Evolutionary conservation across 2,888 invertebrate genomes (phyloP).

Genomic region (Amiota communis): DNA sequence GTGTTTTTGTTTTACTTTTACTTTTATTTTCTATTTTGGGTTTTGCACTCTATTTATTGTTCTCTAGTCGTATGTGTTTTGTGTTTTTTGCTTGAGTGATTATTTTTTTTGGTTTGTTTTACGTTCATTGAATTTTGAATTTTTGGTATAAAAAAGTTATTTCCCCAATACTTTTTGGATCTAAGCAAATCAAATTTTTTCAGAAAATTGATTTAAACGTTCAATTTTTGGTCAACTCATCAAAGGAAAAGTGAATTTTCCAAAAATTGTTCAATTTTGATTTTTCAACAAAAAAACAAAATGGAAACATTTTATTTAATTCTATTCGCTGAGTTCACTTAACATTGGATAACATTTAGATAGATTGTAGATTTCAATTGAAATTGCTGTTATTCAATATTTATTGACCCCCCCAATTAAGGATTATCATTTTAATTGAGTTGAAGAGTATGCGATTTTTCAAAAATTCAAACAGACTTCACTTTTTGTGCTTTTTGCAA

Average conservation of each 20-base stretch:
- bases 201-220: constrained; percentile 15
- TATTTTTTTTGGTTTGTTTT: not conserved
- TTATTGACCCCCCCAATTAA: too few relatives aligned
- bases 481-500: too few relatives aligned
- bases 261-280: too few relatives aligned
- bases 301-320: too few relatives aligned
- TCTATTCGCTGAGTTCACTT: too few relatives aligned
- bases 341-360: too few relatives aligned
- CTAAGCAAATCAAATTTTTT: constrained; percentile 16
- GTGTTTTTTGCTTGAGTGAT: not conserved
- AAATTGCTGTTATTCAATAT: too few relatives aligned
- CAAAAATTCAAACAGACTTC: too few relatives aligned
- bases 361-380: too few relatives aligned
- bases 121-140: constrained; percentile 17
- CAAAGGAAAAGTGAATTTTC: constrained; percentile 11
- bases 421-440: too few relatives aligned
- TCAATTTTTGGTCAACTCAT: not conserved
- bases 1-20: not conserved
- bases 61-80: not conserved
- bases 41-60: not conserved
- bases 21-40: not conserved
- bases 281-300: too few relatives aligned
- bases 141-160: constrained; percentile 7
- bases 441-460: too few relatives aligned
- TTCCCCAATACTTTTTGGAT: constrained; percentile 5